A percentile compares a stretch with the other conserved stretches of the same genome.
These are phyloP conservation scores for Pammene aurita DNA, from an alignment of 2,888 invertebrate species.

Conservation along the genomic window DNA sequence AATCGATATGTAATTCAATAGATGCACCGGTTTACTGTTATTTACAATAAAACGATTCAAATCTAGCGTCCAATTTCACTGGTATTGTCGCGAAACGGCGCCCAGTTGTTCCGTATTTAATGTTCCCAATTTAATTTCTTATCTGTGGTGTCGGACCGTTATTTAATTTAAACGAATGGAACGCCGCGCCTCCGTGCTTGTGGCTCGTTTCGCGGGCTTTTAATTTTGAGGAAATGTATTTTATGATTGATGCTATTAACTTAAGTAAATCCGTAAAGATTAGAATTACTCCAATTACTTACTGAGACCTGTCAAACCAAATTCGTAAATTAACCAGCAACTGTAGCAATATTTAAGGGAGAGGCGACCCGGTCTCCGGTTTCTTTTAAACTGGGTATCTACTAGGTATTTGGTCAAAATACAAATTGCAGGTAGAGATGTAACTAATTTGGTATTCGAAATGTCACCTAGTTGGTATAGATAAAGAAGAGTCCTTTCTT, in stretches of 20 bases:
- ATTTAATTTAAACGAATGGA: constrained; percentile 37
- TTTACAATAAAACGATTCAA: constrained; percentile 27
- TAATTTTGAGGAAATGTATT: constrained; percentile 16
- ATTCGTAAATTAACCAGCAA: too few relatives aligned
- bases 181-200: constrained; percentile 27
- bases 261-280: too few relatives aligned
- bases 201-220: constrained; percentile 23
- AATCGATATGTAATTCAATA: background rate
- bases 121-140: constrained; percentile 41
- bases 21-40: constrained; percentile 19
- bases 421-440: too few relatives aligned
- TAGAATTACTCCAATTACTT: too few relatives aligned
- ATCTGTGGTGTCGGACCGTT: constrained; percentile 41
- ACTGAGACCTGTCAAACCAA: too few relatives aligned
- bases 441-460: too few relatives aligned
- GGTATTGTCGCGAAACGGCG: constrained; percentile 36
- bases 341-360: too few relatives aligned
- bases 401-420: too few relatives aligned
- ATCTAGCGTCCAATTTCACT: constrained; percentile 35
- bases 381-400: too few relatives aligned
- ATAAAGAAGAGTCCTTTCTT: too few relatives aligned
- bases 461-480: too few relatives aligned
- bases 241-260: background rate
- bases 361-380: too few relatives aligned
- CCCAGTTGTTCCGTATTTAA: constrained; percentile 37